Evolutionary conservation across 2,113 vertebrate genomes (phyloP), one percentile per base, ranked within the genome.

Genomic region (Dryoscopus gambensis): DNA sequence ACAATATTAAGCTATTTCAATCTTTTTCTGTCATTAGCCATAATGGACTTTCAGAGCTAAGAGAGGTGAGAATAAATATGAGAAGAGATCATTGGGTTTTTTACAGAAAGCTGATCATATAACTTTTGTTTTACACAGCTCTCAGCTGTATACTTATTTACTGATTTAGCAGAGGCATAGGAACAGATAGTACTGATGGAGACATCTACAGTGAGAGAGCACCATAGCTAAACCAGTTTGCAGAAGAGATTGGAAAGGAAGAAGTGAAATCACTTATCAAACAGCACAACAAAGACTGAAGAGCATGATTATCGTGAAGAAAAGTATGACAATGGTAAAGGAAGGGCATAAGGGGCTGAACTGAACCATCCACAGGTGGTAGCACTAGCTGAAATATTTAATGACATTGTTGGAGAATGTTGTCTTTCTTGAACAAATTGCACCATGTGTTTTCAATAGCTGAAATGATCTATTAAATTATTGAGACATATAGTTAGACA

Each of bases 81-180:
- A 93, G 56, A 89, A 64, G 27, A 81, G 47, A 94, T 80, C n/a
- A n/a, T 55, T 59, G 28, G 14, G 21, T 74, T 86, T 86, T 89
- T 53, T 67, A 75, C 28, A 81, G 88, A 90, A 81, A 88, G 40
- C 39, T 64, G 64, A 84, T 93, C 52, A 77, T 39, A 55, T 85
- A 91, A 93, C 82, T 96, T 96, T 85, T 91, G 62, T 90, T 96
- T 96, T 81, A 96, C 71, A 90, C 35, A 57, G 28, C 44, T 89
- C 55, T 92, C 68, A 70, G 76, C 75, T 90, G 39, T 92, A 88
- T 80, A 74, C 47, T 87, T 92, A 92, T 95, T 96, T 93, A 90
- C 82, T 80, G 63, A 81, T 92, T 93, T 80, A 74, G 50, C 35
- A 94, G 82, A 93, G 64, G 31, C 47, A 4, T 37, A 37, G 68